Evolutionary conservation across 1,140 invertebrate genomes (phyloP).

Genomic region (Pseudomyrmex concolor): DNA sequence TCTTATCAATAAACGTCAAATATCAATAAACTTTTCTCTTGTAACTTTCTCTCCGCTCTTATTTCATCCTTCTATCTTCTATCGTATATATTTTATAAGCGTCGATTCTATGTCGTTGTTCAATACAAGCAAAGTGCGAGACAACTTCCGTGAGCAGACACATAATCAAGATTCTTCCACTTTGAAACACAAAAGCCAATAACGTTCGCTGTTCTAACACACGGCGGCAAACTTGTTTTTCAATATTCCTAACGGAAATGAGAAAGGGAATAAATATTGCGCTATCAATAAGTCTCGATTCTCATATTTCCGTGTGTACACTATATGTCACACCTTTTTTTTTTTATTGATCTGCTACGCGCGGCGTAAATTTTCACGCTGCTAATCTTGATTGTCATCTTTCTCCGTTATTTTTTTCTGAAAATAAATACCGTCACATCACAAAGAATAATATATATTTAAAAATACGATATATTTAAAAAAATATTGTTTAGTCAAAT

Average conservation of each 20-base stretch:
- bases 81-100: background rate
- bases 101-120: background rate
- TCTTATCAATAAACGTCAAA: constrained; percentile 13
- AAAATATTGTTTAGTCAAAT: too few species aligned
- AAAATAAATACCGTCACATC: background rate
- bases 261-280: constrained; percentile 56
- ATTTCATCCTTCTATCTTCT: background rate
- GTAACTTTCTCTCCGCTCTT: background rate
- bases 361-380: constrained; percentile 41
- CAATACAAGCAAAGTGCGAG: constrained; percentile 21
- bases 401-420: constrained; percentile 30
- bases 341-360: constrained; percentile 38
- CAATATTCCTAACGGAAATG: constrained; percentile 60
- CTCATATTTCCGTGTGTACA: constrained; percentile 40
- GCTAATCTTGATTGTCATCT: constrained; percentile 37
- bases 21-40: constrained; percentile 4
- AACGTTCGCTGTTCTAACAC: constrained; percentile 13
- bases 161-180: constrained; percentile 59
- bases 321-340: constrained; percentile 43
- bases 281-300: constrained; percentile 49
- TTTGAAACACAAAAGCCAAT: constrained; percentile 53
- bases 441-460: background rate
- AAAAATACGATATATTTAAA: background rate
- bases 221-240: constrained; percentile 47
- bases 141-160: constrained; percentile 34